Percentiles rank a stretch among this genome's conserved stretches.
Conservation (phyloP, 2,888 invertebrate genomes). For the Philhelius pedissequus region DNA sequence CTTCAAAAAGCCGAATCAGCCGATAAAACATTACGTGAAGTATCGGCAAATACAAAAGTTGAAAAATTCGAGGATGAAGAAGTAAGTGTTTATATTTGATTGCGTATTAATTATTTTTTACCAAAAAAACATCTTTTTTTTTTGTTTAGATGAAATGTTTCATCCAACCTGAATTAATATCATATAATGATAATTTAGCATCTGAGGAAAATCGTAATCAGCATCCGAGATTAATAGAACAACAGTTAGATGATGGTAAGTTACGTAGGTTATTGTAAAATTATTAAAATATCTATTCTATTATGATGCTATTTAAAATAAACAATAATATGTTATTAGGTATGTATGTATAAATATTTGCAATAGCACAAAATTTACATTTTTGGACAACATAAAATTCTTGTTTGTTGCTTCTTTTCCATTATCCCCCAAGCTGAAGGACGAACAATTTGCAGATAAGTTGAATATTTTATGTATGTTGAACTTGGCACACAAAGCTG, state of each 20-base stretch:
- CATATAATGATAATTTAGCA: neutral
- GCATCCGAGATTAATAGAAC: neutral
- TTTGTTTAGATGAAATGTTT: neutral
- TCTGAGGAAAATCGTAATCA: neutral
- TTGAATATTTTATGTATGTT: too few relatives aligned
- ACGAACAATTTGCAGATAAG: too few relatives aligned
- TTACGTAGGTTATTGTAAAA: neutral
- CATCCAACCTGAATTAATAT: neutral
- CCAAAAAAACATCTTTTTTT: neutral
- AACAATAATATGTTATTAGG: too few relatives aligned
- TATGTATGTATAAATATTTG: too few relatives aligned
- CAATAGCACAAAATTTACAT: too few relatives aligned
- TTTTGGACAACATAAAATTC: too few relatives aligned
- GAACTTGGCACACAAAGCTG: too few relatives aligned
- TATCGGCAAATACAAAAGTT: constrained; percentile 23
- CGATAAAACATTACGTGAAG: constrained; percentile 59
- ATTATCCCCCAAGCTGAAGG: too few relatives aligned
- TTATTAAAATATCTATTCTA: too few relatives aligned
- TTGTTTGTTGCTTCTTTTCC: too few relatives aligned
- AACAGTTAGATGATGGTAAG: constrained; percentile 40
- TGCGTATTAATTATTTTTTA: neutral
- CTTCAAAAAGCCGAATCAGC: constrained; percentile 68
- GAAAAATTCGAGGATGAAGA: constrained; percentile 44
- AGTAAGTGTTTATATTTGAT: neutral
- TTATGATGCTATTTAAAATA: too few relatives aligned